These are phyloP conservation scores for Coregonus ussuriensis DNA, from an alignment of 2,797 vertebrate species.

Conservation along the genomic window DNA sequence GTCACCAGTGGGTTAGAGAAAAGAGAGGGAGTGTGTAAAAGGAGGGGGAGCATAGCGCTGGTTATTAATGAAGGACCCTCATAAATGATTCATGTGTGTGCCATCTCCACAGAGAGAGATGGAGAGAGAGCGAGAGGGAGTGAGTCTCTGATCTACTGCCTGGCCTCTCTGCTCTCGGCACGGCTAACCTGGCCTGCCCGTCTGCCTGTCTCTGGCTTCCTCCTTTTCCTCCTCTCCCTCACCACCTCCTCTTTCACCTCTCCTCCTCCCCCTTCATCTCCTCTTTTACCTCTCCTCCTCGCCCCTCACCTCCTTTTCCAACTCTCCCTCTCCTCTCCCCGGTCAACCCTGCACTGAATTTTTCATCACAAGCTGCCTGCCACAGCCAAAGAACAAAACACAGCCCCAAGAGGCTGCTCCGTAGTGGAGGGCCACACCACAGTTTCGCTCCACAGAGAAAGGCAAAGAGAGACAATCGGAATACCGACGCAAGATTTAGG, in stretches of 20 bases:
- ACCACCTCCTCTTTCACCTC: too few relatives aligned
- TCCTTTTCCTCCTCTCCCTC: neutral
- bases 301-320: too few relatives aligned
- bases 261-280: too few relatives aligned
- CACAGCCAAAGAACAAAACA: slow-evolving; percentile 54
- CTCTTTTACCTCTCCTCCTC: too few relatives aligned
- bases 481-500: too few relatives aligned
- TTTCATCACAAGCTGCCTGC: slow-evolving; percentile 73
- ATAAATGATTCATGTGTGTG: slow-evolving; percentile 68
- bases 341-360: slow-evolving; percentile 65
- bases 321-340: too few relatives aligned
- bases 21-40: slow-evolving; percentile 44
- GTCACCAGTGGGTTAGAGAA: neutral
- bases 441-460: neutral
- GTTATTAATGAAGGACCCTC: slow-evolving; percentile 63
- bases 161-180: slow-evolving; percentile 15
- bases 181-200: neutral
- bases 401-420: slow-evolving; percentile 80
- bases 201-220: slow-evolving; percentile 5
- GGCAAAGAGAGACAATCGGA: neutral
- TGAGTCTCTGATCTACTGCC: slow-evolving; percentile 61
- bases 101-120: slow-evolving; percentile 38
- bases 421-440: slow-evolving; percentile 77
- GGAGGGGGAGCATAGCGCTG: slow-evolving; percentile 16
- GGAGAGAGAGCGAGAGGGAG: slow-evolving; percentile 25